Evolutionary conservation across 2,113 vertebrate genomes (phyloP).

Genomic region (Asarcornis scutulata): DNA sequence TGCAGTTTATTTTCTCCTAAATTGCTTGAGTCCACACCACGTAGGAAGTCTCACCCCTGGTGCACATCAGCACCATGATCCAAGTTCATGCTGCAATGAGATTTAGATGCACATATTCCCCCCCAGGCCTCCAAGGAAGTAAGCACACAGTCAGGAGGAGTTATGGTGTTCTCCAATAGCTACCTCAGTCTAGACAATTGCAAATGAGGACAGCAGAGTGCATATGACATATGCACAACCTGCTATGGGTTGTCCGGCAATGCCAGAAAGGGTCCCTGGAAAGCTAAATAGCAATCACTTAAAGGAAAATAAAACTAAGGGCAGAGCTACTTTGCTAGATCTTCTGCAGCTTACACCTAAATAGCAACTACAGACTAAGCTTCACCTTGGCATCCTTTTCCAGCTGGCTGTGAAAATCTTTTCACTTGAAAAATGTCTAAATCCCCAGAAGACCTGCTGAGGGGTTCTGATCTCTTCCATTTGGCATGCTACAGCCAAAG

Average conservation of each 20-base stretch:
- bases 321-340: background rate
- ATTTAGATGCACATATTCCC: background rate
- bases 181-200: background rate
- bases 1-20: background rate
- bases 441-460: background rate
- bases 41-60: background rate
- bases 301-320: background rate
- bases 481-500: background rate
- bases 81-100: background rate
- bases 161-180: background rate
- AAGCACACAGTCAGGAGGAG: background rate
- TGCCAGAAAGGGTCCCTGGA: background rate
- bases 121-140: background rate
- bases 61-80: background rate
- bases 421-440: background rate
- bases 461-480: background rate
- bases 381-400: background rate
- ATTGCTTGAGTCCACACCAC: accelerated
- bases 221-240: background rate
- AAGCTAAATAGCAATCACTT: background rate
- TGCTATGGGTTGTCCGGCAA: background rate
- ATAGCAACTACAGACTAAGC: background rate
- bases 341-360: background rate
- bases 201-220: background rate
- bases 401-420: background rate